Evolutionary conservation across 1,140 invertebrate genomes (phyloP), one percentile per base, ranked within the genome.

Genomic region (Drosophila tristis): DNA sequence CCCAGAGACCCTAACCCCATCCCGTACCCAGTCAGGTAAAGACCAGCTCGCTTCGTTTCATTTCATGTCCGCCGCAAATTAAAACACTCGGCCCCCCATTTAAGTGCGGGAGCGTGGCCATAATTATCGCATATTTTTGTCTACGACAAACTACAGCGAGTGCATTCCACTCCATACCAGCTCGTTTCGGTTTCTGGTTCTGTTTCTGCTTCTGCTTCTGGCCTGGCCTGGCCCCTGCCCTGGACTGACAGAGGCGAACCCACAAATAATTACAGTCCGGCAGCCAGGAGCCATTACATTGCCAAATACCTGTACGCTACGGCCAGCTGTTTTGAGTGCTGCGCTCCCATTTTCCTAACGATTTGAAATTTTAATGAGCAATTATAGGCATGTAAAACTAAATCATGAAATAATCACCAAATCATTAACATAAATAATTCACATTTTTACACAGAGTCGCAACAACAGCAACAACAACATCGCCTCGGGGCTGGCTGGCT

Each of bases 351-450:
- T 82, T 73, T 61, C 20, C 43, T 35, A 39, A 7, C 20, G 20
- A 63, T 35, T 74, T 85, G 64, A 67, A 85, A 86, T 71, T 85
- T 86, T 67, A 85, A 85, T 87, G 81, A 75, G 68, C 78, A 72
- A 79, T 87, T 87, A 80, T 42, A 64, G 72, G 62, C 76, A 73
- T 81, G 67, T 81, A 77, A 59, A 79, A 85, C 66, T 72, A 62
- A 76, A 70, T 75, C 65, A 62, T 66, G 45, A 81, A 81, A 81
- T 81, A 78, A 74, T 86, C 78, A 78, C 45, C 58, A 68, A 86
- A 78, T 87, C 65, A 82, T 82, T 78, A 78, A 60, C 66, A 78
- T 86, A 72, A 81, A 86, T 86, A 75, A 86, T 86, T 82, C 25
- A 77, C 56, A 61, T 60, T 77, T 64, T 64, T 59, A 67, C 63